Evolutionary conservation across 1,140 invertebrate genomes (phyloP), one percentile per base, ranked within the genome.

Genomic region (Zaprionus camerounensis): DNA sequence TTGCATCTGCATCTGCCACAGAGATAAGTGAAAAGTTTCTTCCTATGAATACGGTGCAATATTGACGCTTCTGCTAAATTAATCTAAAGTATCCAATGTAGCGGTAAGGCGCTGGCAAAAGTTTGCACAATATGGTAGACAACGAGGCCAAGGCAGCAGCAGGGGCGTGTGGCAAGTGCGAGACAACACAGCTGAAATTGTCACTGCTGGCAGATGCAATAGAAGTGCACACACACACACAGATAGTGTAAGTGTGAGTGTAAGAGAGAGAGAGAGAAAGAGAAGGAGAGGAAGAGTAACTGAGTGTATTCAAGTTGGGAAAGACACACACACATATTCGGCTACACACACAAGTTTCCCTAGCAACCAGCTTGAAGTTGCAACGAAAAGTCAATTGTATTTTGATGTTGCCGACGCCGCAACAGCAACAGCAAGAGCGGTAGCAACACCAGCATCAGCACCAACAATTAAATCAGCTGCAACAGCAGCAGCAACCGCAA

Each of bases 311-410:
- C 62, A 65, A 56, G 79, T 76, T 61, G 75, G 69, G 78, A 44
- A 20, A 17, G 17, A 17, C 46, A 49, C 2, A 72, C 82, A 58
- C 57, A 58, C 0, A 9, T 46, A 46, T 46, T 46, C 41, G n/a
- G 41, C 12, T 38, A 81, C 78, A 64, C 78, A 64, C 62, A 61
- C 56, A 24, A 58, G 55, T 74, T 80, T 71, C 66, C 61, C 59
- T 38, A 64, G 70, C 70, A 77, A 87, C 62, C 83, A 84, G 71
- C 84, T 84, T 78, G 81, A 90, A 81, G 71, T 88, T 90, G 75
- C 84, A 90, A 69, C 76, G 78, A 85, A 88, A 88, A 90, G 84
- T 88, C 85, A 88, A 88, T 90, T 88, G 84, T 77, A 79, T 88
- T 90, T 90, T 84, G 85, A 84, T 88, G 84, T 76, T 73, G 77